Percentiles rank a stretch among this genome's conserved stretches.
Conservation (phyloP, 1,140 invertebrate species). For the Oryctes rhinoceros region DNA sequence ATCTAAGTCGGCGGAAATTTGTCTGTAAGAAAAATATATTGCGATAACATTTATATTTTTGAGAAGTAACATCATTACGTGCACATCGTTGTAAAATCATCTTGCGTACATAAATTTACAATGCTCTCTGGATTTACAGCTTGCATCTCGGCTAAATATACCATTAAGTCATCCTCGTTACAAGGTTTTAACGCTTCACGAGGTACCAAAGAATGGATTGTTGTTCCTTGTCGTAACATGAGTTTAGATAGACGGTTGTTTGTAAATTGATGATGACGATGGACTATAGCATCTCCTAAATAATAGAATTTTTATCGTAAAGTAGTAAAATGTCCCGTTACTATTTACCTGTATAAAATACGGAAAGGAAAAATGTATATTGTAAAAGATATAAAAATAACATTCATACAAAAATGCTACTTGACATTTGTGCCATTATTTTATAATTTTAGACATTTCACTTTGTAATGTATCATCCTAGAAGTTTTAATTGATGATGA, state of each 20-base stretch:
- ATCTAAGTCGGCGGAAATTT: slow-evolving; percentile 43
- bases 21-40: not conserved
- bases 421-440: slow-evolving; percentile 24
- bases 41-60: not conserved
- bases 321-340: not conserved
- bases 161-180: slow-evolving; percentile 54
- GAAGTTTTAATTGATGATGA: no score
- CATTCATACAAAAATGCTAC: slow-evolving; percentile 23
- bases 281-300: slow-evolving; percentile 20
- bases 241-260: not conserved
- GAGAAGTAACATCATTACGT: slow-evolving; percentile 25
- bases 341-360: slow-evolving; percentile 15
- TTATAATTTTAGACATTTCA: not conserved
- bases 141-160: slow-evolving; percentile 55
- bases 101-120: slow-evolving; percentile 47
- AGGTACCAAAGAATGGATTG: not conserved
- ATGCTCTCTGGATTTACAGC: slow-evolving; percentile 58
- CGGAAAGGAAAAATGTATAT: not conserved
- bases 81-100: slow-evolving; percentile 48
- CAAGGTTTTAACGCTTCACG: slow-evolving; percentile 47
- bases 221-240: not conserved
- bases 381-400: slow-evolving; percentile 20
- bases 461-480: no score
- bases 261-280: not conserved
- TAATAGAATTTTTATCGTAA: not conserved